Base-by-base conservation (phyloP, 2,113 vertebrate genomes). In the Alectura lathami region DNA sequence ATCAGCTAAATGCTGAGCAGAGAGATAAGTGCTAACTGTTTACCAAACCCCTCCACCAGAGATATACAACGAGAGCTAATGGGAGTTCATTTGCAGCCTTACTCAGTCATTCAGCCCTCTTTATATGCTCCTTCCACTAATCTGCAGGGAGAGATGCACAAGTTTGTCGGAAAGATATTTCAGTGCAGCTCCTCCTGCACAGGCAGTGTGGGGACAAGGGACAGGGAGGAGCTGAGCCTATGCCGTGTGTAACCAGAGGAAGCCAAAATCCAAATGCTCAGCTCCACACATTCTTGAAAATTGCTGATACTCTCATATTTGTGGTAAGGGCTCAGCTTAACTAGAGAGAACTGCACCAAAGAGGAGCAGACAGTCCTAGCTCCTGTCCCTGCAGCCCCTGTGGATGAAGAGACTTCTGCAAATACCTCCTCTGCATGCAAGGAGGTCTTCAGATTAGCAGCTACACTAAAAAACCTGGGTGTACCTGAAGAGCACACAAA, bases 1-100 rank as follows among this genome's bases (percentile, higher is more conserved):
- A 98, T 97, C 97, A 97, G 96, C 96, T 97, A 97, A 98, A 97
- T 94, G 94, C 96, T 96, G 97, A 98, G 94, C 93, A 80, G 96
- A 73, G 76, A 97, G 97, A 96, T 97, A 98, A 98, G 96, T 97
- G 88, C 15, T 14, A 93, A 94, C 94, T 97, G 95, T 97, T 97
- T 97, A 97, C 96, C 93, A 94, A 82, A 68, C 80, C 94, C 92
- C 83, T 95, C 75, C 96, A 84, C 96, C 82, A 94, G 96, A 96
- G 96, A 97, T 76, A 67, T 3, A 47, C 89, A 86, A 92, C 32
- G 29, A 27, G 50, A 54, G 38, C 96, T 97, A 97, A 97, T 95
- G 94, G 96, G 95, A 96, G 89, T 91, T 98, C 96, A 96, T 97
- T 96, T 95, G 88, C 54, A 56, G 93, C 95, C 78, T 95, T 53